Evolutionary conservation across 2,113 vertebrate genomes (phyloP).

Genomic region (Nesoenas mayeri): DNA sequence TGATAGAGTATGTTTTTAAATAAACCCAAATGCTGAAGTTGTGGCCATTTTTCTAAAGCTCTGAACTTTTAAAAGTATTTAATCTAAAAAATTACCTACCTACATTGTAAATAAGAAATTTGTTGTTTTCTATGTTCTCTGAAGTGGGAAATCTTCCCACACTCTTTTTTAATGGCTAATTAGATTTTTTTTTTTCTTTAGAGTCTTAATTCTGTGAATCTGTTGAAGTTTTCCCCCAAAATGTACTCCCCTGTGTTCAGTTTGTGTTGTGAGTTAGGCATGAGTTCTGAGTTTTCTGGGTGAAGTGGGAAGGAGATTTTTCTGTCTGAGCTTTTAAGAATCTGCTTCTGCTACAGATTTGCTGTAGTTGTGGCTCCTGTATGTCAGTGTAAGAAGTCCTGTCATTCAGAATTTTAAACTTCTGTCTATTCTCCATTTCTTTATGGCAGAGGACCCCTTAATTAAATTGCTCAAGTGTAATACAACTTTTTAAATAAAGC

Average conservation of each 20-base stretch:
- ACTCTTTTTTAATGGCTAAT: neutral
- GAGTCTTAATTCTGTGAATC: neutral
- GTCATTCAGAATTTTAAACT: neutral
- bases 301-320: neutral
- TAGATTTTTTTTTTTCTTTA: neutral
- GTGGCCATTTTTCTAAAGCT: neutral
- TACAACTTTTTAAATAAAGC: neutral
- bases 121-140: neutral
- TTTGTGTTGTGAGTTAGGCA: neutral
- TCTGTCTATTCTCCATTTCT: neutral
- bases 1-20: neutral
- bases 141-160: neutral
- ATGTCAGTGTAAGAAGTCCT: neutral
- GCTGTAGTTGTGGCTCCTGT: neutral
- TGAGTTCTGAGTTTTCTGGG: neutral
- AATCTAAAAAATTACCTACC: neutral
- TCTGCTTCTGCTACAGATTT: neutral
- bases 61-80: neutral
- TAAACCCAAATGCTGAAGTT: neutral
- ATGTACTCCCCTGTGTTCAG: neutral
- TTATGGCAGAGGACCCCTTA: neutral
- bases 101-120: neutral
- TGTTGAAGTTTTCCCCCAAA: neutral
- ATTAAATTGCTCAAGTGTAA: neutral
- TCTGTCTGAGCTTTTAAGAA: neutral